Evolutionary conservation across 2,888 invertebrate species (phyloP).

Genomic region (Dascillus cervinus): DNA sequence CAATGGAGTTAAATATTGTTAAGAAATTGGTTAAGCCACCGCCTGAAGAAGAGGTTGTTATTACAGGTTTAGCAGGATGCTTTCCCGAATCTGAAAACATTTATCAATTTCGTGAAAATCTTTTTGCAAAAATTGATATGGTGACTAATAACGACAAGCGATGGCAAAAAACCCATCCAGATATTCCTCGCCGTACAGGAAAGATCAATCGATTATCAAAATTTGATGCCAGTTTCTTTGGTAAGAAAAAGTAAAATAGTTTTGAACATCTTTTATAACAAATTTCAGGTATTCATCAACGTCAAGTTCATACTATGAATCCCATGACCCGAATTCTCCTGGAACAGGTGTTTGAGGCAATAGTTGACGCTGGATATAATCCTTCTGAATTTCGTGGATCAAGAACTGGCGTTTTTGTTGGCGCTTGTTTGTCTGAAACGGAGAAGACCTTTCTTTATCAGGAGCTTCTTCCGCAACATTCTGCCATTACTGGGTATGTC

Average conservation of each 20-base stretch:
- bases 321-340: constrained; percentile 51
- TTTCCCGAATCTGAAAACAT: constrained; percentile 74
- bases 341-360: constrained; percentile 51
- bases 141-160: constrained; percentile 71
- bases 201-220: constrained; percentile 49
- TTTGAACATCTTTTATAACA: background rate
- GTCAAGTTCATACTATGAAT: constrained; percentile 53
- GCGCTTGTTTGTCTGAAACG: constrained; percentile 67
- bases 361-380: constrained; percentile 55
- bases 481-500: constrained; percentile 49
- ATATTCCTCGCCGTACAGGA: constrained; percentile 56
- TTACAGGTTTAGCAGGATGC: constrained; percentile 53
- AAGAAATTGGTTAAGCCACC: constrained; percentile 49
- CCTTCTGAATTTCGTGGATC: constrained; percentile 64
- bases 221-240: constrained; percentile 51
- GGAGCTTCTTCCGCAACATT: constrained; percentile 6
- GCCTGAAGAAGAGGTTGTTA: constrained; percentile 57
- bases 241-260: constrained; percentile 24
- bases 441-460: constrained; percentile 62
- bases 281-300: constrained; percentile 51
- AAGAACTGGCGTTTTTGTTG: constrained; percentile 73
- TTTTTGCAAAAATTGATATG: constrained; percentile 74
- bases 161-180: constrained; percentile 59
- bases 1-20: no score
- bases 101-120: constrained; percentile 58